These are phyloP conservation scores for Coenobita brevimanus DNA, from an alignment of 1,140 invertebrate genomes.

Conservation along the genomic window DNA sequence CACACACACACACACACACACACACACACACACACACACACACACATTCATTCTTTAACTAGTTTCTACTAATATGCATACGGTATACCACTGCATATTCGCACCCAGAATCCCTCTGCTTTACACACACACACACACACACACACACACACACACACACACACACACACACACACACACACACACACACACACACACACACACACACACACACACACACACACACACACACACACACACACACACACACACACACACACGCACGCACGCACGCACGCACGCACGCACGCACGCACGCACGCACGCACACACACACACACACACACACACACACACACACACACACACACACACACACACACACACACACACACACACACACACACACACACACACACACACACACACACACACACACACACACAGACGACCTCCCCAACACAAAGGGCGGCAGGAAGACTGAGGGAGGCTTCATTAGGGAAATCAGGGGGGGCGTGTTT, in stretches of 20 bases:
- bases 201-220: neutral
- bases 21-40: neutral
- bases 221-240: neutral
- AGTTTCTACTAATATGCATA: neutral
- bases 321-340: constrained; percentile 13
- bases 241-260: neutral
- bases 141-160: neutral
- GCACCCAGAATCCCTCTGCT: neutral
- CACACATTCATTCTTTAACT: too few relatives aligned
- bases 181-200: neutral
- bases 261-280: neutral
- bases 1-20: too few relatives aligned
- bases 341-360: constrained; percentile 22
- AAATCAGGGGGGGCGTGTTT: too few relatives aligned
- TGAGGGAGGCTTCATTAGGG: too few relatives aligned
- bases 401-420: too few relatives aligned
- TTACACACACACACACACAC: neutral
- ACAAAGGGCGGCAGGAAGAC: too few relatives aligned
- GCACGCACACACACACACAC: neutral
- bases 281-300: neutral
- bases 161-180: neutral
- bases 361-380: neutral
- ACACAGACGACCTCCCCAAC: too few relatives aligned
- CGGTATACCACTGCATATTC: neutral
- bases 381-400: neutral